Evolutionary conservation across 2,888 invertebrate genomes (phyloP).

Genomic region (Tillus elongatus): DNA sequence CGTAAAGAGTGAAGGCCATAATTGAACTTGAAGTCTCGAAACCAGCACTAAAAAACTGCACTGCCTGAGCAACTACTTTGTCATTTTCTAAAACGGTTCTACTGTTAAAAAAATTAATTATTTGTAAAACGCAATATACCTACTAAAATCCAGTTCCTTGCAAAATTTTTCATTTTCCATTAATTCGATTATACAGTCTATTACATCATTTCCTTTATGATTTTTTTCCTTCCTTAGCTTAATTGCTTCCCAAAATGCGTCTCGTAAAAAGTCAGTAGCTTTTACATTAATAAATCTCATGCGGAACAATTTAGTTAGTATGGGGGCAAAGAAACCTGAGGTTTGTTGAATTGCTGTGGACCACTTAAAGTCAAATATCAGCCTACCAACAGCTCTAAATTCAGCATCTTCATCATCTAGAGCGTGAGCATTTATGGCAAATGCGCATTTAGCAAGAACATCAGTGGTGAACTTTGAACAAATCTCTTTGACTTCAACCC

Average conservation of each 20-base stretch:
- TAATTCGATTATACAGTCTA: conserved; percentile 49
- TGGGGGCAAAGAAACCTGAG: conserved; percentile 27
- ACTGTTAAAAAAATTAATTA: too few relatives aligned
- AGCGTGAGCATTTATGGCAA: conserved; percentile 39
- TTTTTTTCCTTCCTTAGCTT: conserved; percentile 21
- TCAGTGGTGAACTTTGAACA: conserved; percentile 40
- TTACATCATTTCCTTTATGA: conserved; percentile 45
- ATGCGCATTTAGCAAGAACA: conserved; percentile 41
- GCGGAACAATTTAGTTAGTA: conserved; percentile 25
- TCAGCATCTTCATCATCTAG: conserved; percentile 35
- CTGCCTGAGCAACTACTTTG: conserved; percentile 49
- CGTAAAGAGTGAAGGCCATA: conserved; percentile 48
- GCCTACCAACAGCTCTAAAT: conserved; percentile 34
- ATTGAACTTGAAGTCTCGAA: conserved; percentile 54
- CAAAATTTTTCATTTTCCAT: conserved; percentile 27
- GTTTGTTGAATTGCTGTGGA: conserved; percentile 24
- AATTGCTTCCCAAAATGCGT: conserved; percentile 29
- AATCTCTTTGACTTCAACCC: conserved; percentile 32
- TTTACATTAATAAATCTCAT: conserved; percentile 26
- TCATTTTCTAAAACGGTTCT: too few relatives aligned
- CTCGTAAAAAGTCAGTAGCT: conserved; percentile 26
- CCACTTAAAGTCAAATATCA: conserved; percentile 31
- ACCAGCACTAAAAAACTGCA: conserved; percentile 53
- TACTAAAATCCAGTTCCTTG: conserved; percentile 25
- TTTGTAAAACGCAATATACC: too few relatives aligned